Percentiles rank a stretch among this genome's conserved stretches.
Evolutionary conservation across 2,888 invertebrate genomes (phyloP).

Genomic region (Eupithecia vulgata): DNA sequence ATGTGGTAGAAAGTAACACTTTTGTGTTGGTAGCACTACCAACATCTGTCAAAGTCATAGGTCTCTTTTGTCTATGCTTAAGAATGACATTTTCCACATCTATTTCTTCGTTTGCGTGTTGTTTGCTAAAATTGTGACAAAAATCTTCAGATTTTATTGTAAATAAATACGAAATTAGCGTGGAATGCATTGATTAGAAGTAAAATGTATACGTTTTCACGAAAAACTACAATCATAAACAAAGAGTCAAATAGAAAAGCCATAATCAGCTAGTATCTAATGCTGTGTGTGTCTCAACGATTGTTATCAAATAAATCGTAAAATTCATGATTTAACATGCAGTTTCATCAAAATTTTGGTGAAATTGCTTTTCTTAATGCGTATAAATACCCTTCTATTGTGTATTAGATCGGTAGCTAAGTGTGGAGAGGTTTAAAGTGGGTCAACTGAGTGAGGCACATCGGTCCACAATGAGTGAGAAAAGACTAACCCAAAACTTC

Average conservation of each 20-base stretch:
- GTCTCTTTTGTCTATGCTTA: background rate
- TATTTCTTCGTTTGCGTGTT: constrained; percentile 6
- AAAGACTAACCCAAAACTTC: constrained; percentile 81
- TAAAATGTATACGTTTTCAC: constrained; percentile 14
- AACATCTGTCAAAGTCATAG: background rate
- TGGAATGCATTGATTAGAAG: background rate
- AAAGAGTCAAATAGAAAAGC: constrained; percentile 17
- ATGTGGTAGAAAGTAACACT: background rate
- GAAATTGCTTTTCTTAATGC: constrained; percentile 38
- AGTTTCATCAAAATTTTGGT: constrained; percentile 61
- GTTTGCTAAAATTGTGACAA: background rate
- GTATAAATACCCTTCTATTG: constrained; percentile 27
- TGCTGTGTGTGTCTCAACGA: constrained; percentile 53
- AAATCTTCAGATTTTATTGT: background rate
- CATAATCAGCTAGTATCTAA: constrained; percentile 10
- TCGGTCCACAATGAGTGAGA: constrained; percentile 81
- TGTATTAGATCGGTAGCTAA: constrained; percentile 46
- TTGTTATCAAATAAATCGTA: constrained; percentile 71
- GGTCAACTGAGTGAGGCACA: constrained; percentile 65
- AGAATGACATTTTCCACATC: background rate
- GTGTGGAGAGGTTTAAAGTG: constrained; percentile 59
- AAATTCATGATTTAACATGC: constrained; percentile 68
- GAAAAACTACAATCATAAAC: background rate
- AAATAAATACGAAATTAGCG: background rate
- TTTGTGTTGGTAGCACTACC: background rate